A percentile compares a stretch with the other conserved stretches of the same genome.
These are phyloP conservation scores for Cygnus olor DNA, from an alignment of 2,797 vertebrate genomes.

Conservation along the genomic window DNA sequence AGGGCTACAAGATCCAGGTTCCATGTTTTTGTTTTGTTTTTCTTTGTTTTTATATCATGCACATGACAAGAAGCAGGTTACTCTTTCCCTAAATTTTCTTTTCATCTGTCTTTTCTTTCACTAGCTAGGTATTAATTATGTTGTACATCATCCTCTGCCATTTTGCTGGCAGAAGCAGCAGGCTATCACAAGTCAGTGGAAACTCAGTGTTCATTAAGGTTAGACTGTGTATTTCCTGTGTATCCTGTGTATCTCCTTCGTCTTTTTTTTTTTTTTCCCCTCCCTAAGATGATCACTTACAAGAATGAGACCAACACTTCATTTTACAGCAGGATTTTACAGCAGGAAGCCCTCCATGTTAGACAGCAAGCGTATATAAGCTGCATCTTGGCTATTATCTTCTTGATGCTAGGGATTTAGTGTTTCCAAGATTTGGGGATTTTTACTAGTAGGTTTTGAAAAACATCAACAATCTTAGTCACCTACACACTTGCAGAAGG, in stretches of 20 bases:
- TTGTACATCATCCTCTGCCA: conserved; percentile 4
- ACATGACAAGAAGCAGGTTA: neutral
- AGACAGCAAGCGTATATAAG: neutral
- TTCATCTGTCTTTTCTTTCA: neutral
- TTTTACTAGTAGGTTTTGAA: conserved; percentile 8
- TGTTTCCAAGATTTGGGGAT: neutral
- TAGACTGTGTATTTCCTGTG: neutral
- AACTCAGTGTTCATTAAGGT: conserved; percentile 31
- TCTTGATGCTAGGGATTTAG: neutral
- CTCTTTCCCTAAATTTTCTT: neutral
- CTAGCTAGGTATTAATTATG: neutral
- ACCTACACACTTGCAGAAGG: neutral
- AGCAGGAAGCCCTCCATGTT: neutral
- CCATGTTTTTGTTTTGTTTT: neutral
- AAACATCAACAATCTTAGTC: neutral
- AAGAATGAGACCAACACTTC: neutral
- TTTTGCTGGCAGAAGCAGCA: neutral
- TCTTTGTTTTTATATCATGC: neutral
- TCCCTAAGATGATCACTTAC: neutral
- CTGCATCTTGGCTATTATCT: neutral
- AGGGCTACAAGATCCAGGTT: neutral
- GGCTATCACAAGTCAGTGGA: neutral
- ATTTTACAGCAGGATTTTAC: neutral
- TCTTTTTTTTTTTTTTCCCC: no score
- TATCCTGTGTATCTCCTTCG: neutral